A percentile compares a stretch with the other conserved stretches of the same genome.
Evolutionary conservation across 2,113 vertebrate genomes (phyloP).

Genomic region (Taxidea taxus): DNA sequence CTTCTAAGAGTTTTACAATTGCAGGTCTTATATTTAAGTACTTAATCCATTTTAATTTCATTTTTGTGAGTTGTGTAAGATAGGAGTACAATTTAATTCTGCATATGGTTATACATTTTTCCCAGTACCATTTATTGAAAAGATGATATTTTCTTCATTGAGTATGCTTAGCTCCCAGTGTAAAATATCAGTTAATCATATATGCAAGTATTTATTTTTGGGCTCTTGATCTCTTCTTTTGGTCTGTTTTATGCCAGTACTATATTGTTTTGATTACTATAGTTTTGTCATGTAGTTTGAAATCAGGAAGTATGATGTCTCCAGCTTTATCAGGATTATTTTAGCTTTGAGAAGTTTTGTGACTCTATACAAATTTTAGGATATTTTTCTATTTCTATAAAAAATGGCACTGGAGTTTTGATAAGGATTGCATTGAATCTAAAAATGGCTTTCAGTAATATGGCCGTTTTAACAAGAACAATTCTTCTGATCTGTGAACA

Average conservation of each 20-base stretch:
- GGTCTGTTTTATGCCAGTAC: neutral
- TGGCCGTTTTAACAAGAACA: neutral
- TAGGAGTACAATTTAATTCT: neutral
- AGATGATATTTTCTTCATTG: neutral
- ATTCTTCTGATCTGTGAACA: neutral
- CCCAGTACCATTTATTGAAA: neutral
- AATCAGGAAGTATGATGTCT: neutral
- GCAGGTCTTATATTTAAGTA: neutral
- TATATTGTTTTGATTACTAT: neutral
- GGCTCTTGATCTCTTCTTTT: neutral
- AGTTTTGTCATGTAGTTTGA: neutral
- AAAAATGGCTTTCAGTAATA: neutral
- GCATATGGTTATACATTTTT: neutral
- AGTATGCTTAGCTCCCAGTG: neutral
- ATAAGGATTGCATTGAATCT: neutral
- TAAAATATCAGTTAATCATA: neutral
- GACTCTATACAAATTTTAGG: neutral
- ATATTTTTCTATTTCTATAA: neutral
- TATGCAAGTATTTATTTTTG: neutral
- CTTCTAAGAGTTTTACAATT: neutral
- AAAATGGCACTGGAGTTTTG: neutral
- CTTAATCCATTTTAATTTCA: neutral
- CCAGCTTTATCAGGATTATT: neutral
- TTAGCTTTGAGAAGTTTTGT: neutral
- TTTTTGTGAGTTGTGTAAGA: neutral